These are phyloP conservation scores for Stegophylla sp. DNA, from an alignment of 2,888 invertebrate genomes.

Conservation along the genomic window DNA sequence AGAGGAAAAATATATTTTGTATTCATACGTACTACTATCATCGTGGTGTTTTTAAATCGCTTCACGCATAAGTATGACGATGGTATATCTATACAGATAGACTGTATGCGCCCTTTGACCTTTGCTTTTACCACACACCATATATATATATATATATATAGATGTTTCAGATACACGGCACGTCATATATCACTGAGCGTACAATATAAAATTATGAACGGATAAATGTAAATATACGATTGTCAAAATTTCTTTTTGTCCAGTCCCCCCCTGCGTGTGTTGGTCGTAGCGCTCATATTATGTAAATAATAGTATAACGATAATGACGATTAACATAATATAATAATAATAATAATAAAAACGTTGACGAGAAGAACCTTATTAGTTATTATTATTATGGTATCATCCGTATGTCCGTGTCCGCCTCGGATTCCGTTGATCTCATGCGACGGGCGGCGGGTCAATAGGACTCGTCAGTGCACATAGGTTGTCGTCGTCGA, in stretches of 20 bases:
- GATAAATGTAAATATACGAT: not conserved
- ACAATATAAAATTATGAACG: not conserved
- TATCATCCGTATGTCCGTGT: not conserved
- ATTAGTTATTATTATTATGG: not conserved
- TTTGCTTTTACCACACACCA: no score
- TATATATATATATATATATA: no score
- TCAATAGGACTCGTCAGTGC: not conserved
- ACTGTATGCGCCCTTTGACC: no score
- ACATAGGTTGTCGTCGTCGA: not conserved
- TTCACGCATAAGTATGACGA: no score
- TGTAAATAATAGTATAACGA: not conserved
- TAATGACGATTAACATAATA: not conserved
- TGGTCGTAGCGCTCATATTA: not conserved
- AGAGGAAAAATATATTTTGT: no score
- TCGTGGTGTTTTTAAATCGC: no score
- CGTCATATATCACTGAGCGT: no score
- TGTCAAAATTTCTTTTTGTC: not conserved
- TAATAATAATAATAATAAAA: not conserved
- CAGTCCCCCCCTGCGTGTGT: not conserved
- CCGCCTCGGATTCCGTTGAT: not conserved
- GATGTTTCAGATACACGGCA: no score
- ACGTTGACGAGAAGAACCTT: not conserved
- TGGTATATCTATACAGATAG: no score
- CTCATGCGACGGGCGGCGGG: not conserved
- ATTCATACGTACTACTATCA: no score